These are phyloP conservation scores for Quiscalus mexicanus DNA, from an alignment of 2,113 vertebrate species.

Conservation along the genomic window DNA sequence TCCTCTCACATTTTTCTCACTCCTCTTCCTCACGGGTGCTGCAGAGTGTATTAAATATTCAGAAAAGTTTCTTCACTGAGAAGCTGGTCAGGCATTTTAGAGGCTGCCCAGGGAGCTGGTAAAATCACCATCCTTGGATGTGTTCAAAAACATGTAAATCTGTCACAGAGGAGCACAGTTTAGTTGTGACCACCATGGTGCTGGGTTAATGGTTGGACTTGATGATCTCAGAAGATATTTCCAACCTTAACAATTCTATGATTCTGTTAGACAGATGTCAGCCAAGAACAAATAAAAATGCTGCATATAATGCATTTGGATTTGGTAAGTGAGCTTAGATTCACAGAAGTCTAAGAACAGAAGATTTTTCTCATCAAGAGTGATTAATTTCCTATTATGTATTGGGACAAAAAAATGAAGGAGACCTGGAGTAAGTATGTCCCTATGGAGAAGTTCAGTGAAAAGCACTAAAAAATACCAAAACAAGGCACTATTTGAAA, in stretches of 20 bases:
- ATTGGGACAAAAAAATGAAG: neutral
- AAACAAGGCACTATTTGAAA: neutral
- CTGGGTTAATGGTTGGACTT: neutral
- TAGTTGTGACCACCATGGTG: rapidly evolving
- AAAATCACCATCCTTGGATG: neutral
- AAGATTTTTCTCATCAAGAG: neutral
- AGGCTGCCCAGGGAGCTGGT: neutral
- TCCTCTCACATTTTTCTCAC: neutral
- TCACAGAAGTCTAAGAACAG: neutral
- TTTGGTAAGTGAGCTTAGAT: neutral
- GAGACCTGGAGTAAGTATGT: neutral
- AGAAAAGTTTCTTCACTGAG: neutral
- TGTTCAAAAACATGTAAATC: neutral
- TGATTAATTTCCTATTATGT: neutral
- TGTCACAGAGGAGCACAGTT: neutral
- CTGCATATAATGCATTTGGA: neutral
- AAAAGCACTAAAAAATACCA: neutral
- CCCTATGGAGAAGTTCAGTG: neutral
- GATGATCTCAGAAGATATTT: neutral
- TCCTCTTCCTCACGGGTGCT: neutral
- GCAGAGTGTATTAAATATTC: neutral
- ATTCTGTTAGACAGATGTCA: neutral
- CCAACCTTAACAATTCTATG: neutral
- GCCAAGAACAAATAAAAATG: neutral
- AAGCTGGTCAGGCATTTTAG: neutral